A percentile compares a stretch with the other conserved stretches of the same genome.
phyloP scores from a whole-genome alignment of 2,797 vertebrate species.

The Epinephelus coioides region DNA sequence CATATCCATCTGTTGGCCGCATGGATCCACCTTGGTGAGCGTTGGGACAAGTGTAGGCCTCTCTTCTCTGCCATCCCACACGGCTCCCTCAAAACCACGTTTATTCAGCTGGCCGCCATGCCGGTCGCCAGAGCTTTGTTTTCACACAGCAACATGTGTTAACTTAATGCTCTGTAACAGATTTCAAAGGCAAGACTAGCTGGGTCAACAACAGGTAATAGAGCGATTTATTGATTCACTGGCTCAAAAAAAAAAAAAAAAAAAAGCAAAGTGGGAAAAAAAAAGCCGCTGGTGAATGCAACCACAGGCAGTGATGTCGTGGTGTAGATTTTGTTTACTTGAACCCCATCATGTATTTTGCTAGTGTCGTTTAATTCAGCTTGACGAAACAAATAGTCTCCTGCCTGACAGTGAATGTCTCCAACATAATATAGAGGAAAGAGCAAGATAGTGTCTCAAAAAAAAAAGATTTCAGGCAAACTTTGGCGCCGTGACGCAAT shows the following conservation, averaged over 20 bases:
- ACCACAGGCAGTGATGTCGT: neutral
- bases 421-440: constrained; percentile 27
- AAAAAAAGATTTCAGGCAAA: neutral
- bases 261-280: constrained; percentile 39
- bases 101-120: constrained; percentile 88
- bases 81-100: constrained; percentile 69
- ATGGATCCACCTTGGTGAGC: constrained; percentile 89
- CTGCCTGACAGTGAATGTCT: constrained; percentile 9
- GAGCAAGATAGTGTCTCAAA: neutral
- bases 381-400: constrained; percentile 34
- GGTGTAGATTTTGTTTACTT: constrained; percentile 37
- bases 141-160: constrained; percentile 88
- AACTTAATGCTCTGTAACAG: constrained; percentile 88
- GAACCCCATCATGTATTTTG: constrained; percentile 24
- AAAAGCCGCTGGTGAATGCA: constrained; percentile 16
- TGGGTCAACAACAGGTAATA: constrained; percentile 87
- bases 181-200: constrained; percentile 85
- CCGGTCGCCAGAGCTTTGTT: constrained; percentile 84
- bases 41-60: constrained; percentile 82
- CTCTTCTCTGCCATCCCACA: constrained; percentile 70
- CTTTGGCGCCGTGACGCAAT: neutral
- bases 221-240: constrained; percentile 82
- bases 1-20: constrained; percentile 95
- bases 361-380: constrained; percentile 24
- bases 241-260: constrained; percentile 51